Conservation (phyloP, 2,797 vertebrate genomes). For the Rhinatrema bivittatum region DNA sequence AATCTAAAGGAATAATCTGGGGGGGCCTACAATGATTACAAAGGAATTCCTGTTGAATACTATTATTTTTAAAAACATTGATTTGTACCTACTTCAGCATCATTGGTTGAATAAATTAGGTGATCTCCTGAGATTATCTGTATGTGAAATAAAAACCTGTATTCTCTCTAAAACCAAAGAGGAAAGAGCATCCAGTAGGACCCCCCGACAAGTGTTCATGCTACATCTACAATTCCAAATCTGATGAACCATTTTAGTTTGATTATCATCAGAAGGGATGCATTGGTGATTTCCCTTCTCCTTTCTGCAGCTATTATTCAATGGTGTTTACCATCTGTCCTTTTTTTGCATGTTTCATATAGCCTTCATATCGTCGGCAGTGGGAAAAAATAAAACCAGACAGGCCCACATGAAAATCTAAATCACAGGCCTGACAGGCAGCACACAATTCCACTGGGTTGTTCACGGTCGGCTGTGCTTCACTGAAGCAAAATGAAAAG, state of each 20-base stretch:
- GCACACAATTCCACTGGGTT: slow-evolving; percentile 8
- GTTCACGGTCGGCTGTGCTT: slow-evolving; percentile 26
- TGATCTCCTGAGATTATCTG: slow-evolving; percentile 10
- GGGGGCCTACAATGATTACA: too few species aligned
- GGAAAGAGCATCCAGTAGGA: slow-evolving; percentile 33
- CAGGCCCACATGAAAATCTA: slow-evolving; percentile 34
- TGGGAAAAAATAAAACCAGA: slow-evolving; percentile 46
- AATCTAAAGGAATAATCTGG: too few species aligned
- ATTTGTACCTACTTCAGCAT: slow-evolving; percentile 36
- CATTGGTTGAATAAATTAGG: slow-evolving; percentile 18
- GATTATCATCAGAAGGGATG: slow-evolving; percentile 33
- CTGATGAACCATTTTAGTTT: too few species aligned
- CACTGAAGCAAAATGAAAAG: slow-evolving; percentile 5
- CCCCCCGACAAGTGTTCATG: slow-evolving; percentile 30
- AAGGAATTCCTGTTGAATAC: too few species aligned
- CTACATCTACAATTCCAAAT: slow-evolving; percentile 36
- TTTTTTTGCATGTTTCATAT: slow-evolving; percentile 39
- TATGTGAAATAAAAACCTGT: slow-evolving; percentile 18
- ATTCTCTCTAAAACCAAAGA: slow-evolving; percentile 35
- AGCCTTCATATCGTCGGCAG: slow-evolving; percentile 39
- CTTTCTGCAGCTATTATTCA: slow-evolving; percentile 24
- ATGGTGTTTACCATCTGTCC: slow-evolving; percentile 37
- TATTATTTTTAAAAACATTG: slow-evolving; percentile 35
- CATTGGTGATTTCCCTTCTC: slow-evolving; percentile 40
- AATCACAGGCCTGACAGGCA: slow-evolving; percentile 36